These are phyloP conservation scores for Bemisia tabaci DNA, from an alignment of 1,140 invertebrate genomes.

Conservation along the genomic window DNA sequence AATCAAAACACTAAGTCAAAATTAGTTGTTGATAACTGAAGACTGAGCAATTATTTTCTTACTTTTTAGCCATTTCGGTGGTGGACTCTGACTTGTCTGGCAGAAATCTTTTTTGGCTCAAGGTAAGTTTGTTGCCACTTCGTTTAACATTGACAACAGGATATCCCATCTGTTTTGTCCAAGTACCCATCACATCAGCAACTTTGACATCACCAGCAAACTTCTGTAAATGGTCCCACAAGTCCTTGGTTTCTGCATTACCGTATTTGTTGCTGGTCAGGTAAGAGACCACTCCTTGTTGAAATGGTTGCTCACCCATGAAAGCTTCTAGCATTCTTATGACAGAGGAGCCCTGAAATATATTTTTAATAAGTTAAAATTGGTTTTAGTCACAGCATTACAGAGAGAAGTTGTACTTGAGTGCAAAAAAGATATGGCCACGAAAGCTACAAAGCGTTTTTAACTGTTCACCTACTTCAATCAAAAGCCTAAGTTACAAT, in stretches of 20 bases:
- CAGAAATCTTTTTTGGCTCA: constrained; percentile 62
- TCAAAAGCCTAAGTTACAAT: too few relatives aligned
- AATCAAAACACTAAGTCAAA: too few relatives aligned
- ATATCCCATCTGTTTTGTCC: constrained; percentile 85
- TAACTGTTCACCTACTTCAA: neutral
- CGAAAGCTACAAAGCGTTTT: too few relatives aligned
- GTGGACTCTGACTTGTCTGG: constrained; percentile 30
- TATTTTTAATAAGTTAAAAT: constrained; percentile 16
- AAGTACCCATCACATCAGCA: constrained; percentile 74
- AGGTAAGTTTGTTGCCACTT: constrained; percentile 36
- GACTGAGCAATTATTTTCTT: neutral
- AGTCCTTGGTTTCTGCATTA: constrained; percentile 67
- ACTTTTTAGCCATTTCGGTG: neutral
- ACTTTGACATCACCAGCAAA: constrained; percentile 29
- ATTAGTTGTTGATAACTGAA: too few relatives aligned
- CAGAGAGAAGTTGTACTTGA: too few relatives aligned
- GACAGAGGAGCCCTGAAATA: constrained; percentile 61
- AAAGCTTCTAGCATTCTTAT: constrained; percentile 83
- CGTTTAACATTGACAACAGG: constrained; percentile 55
- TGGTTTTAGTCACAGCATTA: too few relatives aligned
- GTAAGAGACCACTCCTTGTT: constrained; percentile 53
- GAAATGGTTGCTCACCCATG: constrained; percentile 59
- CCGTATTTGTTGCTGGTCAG: constrained; percentile 50
- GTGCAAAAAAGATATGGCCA: too few relatives aligned
- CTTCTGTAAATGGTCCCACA: constrained; percentile 50